phyloP scores from a whole-genome alignment of 2,888 invertebrate genomes.

The Drosophila engyochracea region DNA sequence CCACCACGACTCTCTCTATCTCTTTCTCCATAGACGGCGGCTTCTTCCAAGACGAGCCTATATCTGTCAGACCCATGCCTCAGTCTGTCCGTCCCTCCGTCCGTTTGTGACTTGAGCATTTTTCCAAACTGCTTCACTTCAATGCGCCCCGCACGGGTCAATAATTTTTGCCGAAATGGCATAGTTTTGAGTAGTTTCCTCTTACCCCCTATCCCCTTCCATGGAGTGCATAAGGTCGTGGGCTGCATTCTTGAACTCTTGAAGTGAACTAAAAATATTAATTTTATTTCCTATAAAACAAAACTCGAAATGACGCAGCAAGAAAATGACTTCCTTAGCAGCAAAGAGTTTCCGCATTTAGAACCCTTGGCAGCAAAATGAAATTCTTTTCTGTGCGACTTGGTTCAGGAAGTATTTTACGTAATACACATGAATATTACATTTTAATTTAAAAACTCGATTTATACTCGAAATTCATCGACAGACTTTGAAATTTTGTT shows the following conservation, averaged over 20 bases:
- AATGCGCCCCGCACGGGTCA: constrained; percentile 71
- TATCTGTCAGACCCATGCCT: constrained; percentile 56
- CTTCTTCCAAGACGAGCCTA: constrained; percentile 43
- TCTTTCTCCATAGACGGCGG: constrained; percentile 13
- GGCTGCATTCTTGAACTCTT: constrained; percentile 55
- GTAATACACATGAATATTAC: background rate
- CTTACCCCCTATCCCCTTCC: background rate
- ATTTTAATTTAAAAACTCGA: background rate
- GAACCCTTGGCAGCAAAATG: background rate
- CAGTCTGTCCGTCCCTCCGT: background rate
- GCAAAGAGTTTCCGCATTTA: background rate
- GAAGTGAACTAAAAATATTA: constrained; percentile 38
- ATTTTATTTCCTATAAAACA: constrained; percentile 26
- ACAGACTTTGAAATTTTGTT: too few species aligned
- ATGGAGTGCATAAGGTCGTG: constrained; percentile 64
- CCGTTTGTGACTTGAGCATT: constrained; percentile 70
- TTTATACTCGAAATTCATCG: rapidly evolving
- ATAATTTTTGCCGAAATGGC: constrained; percentile 59
- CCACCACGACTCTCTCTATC: background rate
- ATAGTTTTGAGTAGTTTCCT: constrained; percentile 19
- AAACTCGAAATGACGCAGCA: constrained; percentile 40
- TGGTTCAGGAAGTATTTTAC: background rate
- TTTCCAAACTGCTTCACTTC: constrained; percentile 74
- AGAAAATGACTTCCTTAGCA: constrained; percentile 28
- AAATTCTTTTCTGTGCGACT: background rate